phyloP scores from a whole-genome alignment of 92 coral and sea anemone genomes.

The Actinernus sp. region DNA sequence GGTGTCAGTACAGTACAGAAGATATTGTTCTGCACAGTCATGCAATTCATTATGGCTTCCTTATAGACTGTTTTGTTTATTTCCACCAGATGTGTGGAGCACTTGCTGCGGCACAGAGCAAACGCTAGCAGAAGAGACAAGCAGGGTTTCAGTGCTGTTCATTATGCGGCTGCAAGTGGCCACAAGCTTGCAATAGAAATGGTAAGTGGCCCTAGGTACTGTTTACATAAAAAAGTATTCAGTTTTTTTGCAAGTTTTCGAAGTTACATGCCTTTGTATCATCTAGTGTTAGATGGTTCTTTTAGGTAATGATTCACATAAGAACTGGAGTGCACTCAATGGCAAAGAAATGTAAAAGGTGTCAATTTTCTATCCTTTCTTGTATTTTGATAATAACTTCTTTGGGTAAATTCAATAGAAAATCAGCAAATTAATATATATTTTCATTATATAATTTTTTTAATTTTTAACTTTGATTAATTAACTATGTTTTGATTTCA shows the following conservation, averaged over 20 bases:
- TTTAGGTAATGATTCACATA: too few relatives aligned
- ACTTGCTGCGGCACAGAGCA: conserved; percentile 88
- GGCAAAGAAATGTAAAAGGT: too few relatives aligned
- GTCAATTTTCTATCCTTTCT: too few relatives aligned
- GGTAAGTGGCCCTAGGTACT: conserved; percentile 42
- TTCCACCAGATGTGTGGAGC: conserved; percentile 86
- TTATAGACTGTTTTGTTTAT: too few relatives aligned
- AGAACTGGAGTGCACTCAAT: too few relatives aligned
- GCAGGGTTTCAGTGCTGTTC: conserved; percentile 93
- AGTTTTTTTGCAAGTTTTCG: not conserved
- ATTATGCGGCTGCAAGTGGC: conserved; percentile 93
- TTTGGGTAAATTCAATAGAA: too few relatives aligned
- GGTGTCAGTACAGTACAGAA: too few relatives aligned
- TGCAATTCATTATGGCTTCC: too few relatives aligned
- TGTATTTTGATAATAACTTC: too few relatives aligned
- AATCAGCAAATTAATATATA: too few relatives aligned
- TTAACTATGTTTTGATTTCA: not conserved
- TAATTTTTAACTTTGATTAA: not conserved
- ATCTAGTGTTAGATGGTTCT: not conserved
- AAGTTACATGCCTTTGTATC: not conserved
- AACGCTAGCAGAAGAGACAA: conserved; percentile 95
- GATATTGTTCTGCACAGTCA: too few relatives aligned
- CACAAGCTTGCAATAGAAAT: conserved; percentile 94
- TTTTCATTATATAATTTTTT: not conserved
- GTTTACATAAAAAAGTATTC: not conserved